phyloP scores from a whole-genome alignment of 1,140 invertebrate genomes.

The Bombus confusus region DNA sequence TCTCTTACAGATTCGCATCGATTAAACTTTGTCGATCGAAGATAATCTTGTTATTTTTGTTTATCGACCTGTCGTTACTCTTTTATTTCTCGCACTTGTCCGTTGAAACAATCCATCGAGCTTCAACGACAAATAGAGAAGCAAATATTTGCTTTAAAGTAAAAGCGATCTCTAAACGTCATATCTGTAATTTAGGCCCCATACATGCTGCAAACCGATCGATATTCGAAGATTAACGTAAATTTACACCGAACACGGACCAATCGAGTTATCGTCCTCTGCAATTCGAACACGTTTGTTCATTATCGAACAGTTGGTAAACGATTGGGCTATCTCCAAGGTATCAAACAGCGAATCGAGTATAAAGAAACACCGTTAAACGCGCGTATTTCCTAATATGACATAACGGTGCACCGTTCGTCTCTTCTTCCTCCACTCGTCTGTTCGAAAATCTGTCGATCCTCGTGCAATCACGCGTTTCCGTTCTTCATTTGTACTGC shows the following conservation, averaged over 20 bases:
- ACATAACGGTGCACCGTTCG: constrained; percentile 77
- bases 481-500: neutral
- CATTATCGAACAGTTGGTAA: constrained; percentile 7
- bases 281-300: too few species aligned
- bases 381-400: constrained; percentile 80
- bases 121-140: neutral
- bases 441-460: constrained; percentile 54
- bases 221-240: neutral
- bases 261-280: neutral
- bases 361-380: constrained; percentile 76
- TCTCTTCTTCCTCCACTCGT: constrained; percentile 7
- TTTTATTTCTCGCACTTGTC: neutral
- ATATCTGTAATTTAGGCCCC: neutral
- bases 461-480: neutral
- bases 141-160: neutral
- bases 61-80: neutral
- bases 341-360: neutral
- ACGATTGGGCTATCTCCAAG: neutral
- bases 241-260: neutral
- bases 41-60: neutral
- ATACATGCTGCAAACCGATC: neutral
- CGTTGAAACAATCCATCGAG: neutral
- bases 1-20: neutral
- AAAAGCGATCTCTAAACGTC: too few species aligned
- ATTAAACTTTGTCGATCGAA: neutral